phyloP scores from a whole-genome alignment of 2,888 invertebrate species.

The Nycteola revayana region DNA sequence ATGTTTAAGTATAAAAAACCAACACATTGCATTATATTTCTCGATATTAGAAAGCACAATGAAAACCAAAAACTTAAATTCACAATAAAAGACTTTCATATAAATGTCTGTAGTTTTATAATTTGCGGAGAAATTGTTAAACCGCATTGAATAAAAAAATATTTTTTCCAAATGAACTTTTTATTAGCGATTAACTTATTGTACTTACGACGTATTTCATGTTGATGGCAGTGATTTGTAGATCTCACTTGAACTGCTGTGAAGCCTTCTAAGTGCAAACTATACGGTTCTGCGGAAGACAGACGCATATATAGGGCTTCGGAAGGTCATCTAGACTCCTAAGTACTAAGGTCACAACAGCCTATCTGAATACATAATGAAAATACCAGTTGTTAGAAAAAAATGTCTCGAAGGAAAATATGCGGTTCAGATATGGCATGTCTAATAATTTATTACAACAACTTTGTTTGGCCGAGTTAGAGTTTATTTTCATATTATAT shows the following conservation, averaged over 20 bases:
- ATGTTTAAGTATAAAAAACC: too few relatives aligned
- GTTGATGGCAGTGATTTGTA: conserved; percentile 46
- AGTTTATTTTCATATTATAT: too few relatives aligned
- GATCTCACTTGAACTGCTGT: conserved; percentile 74
- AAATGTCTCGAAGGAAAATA: conserved; percentile 43
- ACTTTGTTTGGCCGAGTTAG: conserved; percentile 15
- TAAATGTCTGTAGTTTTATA: too few relatives aligned
- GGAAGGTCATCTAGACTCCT: conserved; percentile 66
- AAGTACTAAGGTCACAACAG: conserved; percentile 58
- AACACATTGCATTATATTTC: too few relatives aligned
- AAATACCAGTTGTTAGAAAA: conserved; percentile 54
- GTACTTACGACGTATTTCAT: conserved; percentile 77
- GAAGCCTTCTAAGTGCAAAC: conserved; percentile 73
- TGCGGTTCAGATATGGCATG: conserved; percentile 45
- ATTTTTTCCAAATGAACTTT: too few relatives aligned
- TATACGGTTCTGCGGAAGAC: conserved; percentile 58
- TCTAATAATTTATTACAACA: conserved; percentile 43
- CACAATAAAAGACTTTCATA: too few relatives aligned
- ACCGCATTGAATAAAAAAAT: too few relatives aligned
- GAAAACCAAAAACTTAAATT: too few relatives aligned
- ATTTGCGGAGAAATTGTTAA: too few relatives aligned
- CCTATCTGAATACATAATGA: conserved; percentile 64
- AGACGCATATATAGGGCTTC: conserved; percentile 58
- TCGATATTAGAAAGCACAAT: too few relatives aligned
- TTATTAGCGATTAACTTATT: too few relatives aligned